These are phyloP conservation scores for Apis mellifera DNA, from an alignment of 1,140 invertebrate species.

Conservation along the genomic window DNA sequence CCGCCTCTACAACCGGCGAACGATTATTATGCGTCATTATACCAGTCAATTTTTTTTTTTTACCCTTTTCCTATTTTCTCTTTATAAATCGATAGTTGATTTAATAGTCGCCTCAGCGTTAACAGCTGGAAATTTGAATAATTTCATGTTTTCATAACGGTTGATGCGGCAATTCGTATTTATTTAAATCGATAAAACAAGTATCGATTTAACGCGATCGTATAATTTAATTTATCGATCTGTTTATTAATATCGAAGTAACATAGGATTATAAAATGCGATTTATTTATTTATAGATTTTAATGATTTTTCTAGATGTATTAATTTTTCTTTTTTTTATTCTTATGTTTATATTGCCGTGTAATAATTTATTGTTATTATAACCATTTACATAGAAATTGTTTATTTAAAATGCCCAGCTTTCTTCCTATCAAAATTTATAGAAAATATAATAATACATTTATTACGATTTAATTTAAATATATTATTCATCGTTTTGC, in stretches of 20 bases:
- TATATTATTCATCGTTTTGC: no score
- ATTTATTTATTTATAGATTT: background rate
- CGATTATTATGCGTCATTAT: slow-evolving; percentile 11
- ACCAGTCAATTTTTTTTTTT: background rate
- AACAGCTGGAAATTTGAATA: background rate
- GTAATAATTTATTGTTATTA: no score
- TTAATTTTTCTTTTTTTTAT: no score
- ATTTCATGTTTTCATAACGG: slow-evolving; percentile 7
- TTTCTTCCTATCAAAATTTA: no score
- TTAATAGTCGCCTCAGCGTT: background rate
- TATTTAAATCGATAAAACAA: background rate
- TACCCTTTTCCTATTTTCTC: background rate
- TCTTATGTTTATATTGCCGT: no score
- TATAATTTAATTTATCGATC: background rate
- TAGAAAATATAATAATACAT: no score
- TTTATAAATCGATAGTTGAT: background rate
- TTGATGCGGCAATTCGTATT: background rate
- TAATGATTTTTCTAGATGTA: no score
- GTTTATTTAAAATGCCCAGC: no score
- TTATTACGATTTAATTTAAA: no score
- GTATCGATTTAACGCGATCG: background rate
- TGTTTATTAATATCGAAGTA: background rate
- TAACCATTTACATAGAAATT: no score
- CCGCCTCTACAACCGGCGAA: background rate
- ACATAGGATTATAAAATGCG: background rate